Evolutionary conservation across 2,888 invertebrate genomes (phyloP).

Genomic region (Lepidochrysops patricia): DNA sequence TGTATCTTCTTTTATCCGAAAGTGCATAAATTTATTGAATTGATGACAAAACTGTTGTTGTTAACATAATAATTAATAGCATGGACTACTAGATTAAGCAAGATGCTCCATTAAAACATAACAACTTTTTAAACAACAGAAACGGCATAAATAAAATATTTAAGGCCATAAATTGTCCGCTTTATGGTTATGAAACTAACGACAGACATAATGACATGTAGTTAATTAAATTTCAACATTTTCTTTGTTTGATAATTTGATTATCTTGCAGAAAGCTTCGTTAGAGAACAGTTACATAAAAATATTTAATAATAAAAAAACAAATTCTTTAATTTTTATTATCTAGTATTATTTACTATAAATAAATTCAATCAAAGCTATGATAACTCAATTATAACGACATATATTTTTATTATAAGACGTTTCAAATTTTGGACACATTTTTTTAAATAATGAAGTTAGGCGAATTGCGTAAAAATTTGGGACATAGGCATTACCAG

Average conservation of each 20-base stretch:
- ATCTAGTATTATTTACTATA: no score
- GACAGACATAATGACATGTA: neutral
- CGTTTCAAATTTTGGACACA: no score
- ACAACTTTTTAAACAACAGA: neutral
- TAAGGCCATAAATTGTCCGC: neutral
- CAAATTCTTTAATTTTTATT: no score
- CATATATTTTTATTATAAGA: neutral
- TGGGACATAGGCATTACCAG: no score
- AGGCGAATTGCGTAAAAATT: no score
- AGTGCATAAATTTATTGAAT: neutral
- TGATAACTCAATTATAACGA: no score
- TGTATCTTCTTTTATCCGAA: neutral
- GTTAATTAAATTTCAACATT: neutral
- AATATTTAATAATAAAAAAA: no score
- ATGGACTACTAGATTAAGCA: constrained; percentile 3
- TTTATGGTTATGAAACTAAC: neutral
- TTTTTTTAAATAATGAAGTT: no score
- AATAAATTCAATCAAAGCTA: no score
- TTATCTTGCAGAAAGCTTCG: neutral
- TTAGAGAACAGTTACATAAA: neutral
- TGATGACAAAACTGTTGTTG: neutral
- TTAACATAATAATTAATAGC: neutral
- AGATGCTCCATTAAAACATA: neutral
- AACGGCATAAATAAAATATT: neutral
- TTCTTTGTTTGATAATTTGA: neutral